phyloP scores from a whole-genome alignment of 2,888 invertebrate species.

The Campoplex nolae region DNA sequence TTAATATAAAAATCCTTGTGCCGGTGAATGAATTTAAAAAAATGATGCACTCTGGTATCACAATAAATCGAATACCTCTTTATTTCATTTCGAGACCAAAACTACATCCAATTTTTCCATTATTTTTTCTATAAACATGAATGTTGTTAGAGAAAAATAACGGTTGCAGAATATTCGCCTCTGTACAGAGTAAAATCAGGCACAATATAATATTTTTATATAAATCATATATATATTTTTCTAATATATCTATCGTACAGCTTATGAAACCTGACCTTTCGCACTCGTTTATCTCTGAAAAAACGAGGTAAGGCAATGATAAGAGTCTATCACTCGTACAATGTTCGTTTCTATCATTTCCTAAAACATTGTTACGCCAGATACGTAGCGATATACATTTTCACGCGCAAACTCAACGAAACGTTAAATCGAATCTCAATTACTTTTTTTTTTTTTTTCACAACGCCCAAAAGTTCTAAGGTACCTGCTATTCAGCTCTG shows the following conservation, averaged over 20 bases:
- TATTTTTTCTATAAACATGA: constrained; percentile 16
- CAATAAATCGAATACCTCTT: constrained; percentile 55
- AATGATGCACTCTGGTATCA: background rate
- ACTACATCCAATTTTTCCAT: constrained; percentile 25
- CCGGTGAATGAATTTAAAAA: background rate
- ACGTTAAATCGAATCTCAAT: background rate
- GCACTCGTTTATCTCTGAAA: constrained; percentile 24
- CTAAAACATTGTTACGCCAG: background rate
- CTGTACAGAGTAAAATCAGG: constrained; percentile 18
- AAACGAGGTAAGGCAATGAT: constrained; percentile 39
- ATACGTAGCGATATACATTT: background rate
- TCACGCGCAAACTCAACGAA: background rate
- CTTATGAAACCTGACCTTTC: constrained; percentile 30
- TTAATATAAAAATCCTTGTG: background rate
- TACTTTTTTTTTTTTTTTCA: background rate
- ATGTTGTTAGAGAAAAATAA: constrained; percentile 14
- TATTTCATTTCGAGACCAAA: constrained; percentile 48
- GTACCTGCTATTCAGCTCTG: constrained; percentile 6
- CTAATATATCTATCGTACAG: constrained; percentile 36
- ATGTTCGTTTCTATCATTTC: background rate
- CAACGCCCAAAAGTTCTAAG: background rate
- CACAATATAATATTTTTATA: background rate
- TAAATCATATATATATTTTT: constrained; percentile 16
- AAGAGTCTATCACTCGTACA: background rate
- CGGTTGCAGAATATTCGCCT: constrained; percentile 21